Percentiles rank a stretch among this genome's conserved stretches.
These are phyloP conservation scores for Premnoplex brunnescens DNA, from an alignment of 2,797 vertebrate species.

Conservation along the genomic window DNA sequence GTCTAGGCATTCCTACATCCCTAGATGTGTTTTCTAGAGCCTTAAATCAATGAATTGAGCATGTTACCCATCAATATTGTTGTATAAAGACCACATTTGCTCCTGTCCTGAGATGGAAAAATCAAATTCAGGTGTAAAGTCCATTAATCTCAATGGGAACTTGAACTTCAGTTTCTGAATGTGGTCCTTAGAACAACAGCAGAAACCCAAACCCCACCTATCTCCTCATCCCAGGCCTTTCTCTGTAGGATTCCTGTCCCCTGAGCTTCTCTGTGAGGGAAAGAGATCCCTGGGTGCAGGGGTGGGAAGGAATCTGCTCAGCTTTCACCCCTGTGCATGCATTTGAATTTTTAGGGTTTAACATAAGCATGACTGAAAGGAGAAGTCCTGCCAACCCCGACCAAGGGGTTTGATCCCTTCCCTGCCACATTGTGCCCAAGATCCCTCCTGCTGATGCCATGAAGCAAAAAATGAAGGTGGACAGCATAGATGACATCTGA, in stretches of 20 bases:
- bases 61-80: rapidly evolving
- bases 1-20: background rate
- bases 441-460: background rate
- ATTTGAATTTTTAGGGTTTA: background rate
- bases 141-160: background rate
- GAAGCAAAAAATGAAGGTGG: background rate
- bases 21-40: background rate
- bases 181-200: background rate
- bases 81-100: background rate
- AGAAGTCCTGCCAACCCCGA: background rate
- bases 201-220: background rate
- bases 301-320: background rate
- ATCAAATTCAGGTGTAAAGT: background rate
- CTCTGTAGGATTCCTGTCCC: background rate
- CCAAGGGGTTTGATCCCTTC: background rate
- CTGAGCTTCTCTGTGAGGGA: background rate
- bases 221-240: background rate
- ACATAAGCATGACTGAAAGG: rapidly evolving
- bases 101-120: background rate
- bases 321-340: background rate
- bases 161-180: background rate
- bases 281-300: background rate
- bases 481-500: rapidly evolving
- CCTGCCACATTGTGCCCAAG: background rate
- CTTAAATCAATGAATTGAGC: background rate